Evolutionary conservation across 2,113 vertebrate genomes (phyloP).

Genomic region (Plecotus auritus): DNA sequence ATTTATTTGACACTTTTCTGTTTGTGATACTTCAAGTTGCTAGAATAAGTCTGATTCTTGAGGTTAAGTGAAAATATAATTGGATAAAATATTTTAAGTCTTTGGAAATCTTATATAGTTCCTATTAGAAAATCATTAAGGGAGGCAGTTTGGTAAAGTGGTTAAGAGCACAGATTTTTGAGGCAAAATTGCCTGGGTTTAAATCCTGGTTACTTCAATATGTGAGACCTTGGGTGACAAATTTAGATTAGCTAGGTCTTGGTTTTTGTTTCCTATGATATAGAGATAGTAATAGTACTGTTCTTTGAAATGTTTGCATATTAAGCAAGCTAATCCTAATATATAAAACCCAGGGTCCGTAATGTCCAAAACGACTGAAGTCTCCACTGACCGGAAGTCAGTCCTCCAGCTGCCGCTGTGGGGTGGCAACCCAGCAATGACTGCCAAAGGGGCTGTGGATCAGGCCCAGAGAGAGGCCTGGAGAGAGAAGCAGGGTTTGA

Average conservation of each 20-base stretch:
- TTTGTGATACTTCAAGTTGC: not conserved
- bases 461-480: no score
- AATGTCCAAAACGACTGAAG: no score
- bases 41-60: not conserved
- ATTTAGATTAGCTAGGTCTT: not conserved
- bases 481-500: no score
- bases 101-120: not conserved
- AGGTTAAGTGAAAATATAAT: not conserved
- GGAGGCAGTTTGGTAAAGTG: not conserved
- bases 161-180: not conserved
- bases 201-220: not conserved
- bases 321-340: not conserved
- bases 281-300: not conserved
- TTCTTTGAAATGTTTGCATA: not conserved
- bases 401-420: no score
- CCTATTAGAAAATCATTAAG: not conserved
- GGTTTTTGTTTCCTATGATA: not conserved
- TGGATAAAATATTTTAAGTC: not conserved
- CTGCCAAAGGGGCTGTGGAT: no score
- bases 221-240: not conserved
- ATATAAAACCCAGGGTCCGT: no score
- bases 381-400: no score
- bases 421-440: no score
- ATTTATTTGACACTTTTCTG: not conserved
- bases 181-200: not conserved